phyloP scores from a whole-genome alignment of 2,888 invertebrate species.

The Phymatocera aterrima region DNA sequence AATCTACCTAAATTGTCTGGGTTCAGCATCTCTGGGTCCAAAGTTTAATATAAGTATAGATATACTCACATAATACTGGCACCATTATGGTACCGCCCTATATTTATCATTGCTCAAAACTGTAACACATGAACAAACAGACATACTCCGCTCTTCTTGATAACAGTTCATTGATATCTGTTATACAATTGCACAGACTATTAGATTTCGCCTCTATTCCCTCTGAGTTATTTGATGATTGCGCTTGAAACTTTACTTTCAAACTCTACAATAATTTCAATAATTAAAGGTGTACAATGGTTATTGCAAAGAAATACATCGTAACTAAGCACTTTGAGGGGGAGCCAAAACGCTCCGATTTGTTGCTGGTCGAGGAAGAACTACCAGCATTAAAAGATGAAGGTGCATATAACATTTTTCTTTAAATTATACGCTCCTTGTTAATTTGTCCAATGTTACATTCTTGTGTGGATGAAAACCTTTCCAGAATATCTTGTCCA shows the following conservation, averaged over 20 bases:
- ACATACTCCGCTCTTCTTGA: not conserved
- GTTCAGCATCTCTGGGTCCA: constrained; percentile 3
- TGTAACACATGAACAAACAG: not conserved
- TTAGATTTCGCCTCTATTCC: not conserved
- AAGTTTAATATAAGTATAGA: constrained; percentile 2
- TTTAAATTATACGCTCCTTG: no score
- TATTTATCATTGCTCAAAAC: not conserved
- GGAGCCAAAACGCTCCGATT: constrained; percentile 81
- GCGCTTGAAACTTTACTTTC: not conserved
- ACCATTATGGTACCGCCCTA: not conserved
- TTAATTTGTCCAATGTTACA: no score
- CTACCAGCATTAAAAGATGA: constrained; percentile 81
- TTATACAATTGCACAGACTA: not conserved
- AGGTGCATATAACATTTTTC: constrained; percentile 75
- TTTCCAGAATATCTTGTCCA: constrained; percentile 81
- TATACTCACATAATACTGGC: not conserved
- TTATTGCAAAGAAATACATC: constrained; percentile 81
- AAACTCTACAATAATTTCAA: not conserved
- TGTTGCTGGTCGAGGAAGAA: constrained; percentile 82
- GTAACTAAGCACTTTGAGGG: constrained; percentile 82
- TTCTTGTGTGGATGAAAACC: not conserved
- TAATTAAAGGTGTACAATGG: constrained; percentile 65
- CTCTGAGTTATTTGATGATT: not conserved
- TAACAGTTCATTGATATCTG: not conserved
- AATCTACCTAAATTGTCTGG: not conserved